Conservation (phyloP, 2,888 invertebrate genomes). For the Thera britannica region DNA sequence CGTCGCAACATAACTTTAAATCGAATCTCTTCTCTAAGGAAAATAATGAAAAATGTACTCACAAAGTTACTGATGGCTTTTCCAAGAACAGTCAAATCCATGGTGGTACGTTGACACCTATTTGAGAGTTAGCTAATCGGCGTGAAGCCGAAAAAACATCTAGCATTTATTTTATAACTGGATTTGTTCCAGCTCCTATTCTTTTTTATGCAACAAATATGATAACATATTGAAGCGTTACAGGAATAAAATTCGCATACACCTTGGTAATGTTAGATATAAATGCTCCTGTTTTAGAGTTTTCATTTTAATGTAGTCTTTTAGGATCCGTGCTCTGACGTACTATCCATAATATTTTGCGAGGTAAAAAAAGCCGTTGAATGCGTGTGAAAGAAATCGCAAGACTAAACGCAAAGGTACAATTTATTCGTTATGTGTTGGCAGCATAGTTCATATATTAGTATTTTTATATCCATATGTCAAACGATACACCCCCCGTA, state of each 20-base stretch:
- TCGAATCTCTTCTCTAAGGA: background rate
- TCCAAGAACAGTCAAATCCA: conserved; percentile 75
- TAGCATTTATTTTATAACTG: background rate
- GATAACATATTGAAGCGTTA: background rate
- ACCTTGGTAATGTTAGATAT: background rate
- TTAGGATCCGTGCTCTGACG: background rate
- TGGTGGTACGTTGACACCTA: conserved; percentile 38
- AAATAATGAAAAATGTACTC: conserved; percentile 52
- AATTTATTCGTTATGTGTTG: conserved; percentile 46
- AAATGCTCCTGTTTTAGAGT: background rate
- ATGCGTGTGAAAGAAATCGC: conserved; percentile 69
- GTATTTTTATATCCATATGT: conserved; percentile 70
- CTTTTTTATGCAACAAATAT: background rate
- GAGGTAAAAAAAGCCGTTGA: conserved; percentile 51
- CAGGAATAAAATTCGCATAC: background rate
- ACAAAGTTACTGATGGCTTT: conserved; percentile 75
- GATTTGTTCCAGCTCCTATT: background rate
- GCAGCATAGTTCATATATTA: conserved; percentile 46
- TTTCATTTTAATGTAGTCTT: background rate
- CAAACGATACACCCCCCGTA: conserved; percentile 62
- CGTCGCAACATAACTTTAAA: too few relatives aligned
- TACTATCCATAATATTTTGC: conserved; percentile 20
- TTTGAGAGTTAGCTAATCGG: background rate
- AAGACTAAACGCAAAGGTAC: conserved; percentile 62
- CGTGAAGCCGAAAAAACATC: background rate